These are phyloP conservation scores for Onchidella celtica DNA, from an alignment of 2,888 invertebrate species.

Conservation along the genomic window DNA sequence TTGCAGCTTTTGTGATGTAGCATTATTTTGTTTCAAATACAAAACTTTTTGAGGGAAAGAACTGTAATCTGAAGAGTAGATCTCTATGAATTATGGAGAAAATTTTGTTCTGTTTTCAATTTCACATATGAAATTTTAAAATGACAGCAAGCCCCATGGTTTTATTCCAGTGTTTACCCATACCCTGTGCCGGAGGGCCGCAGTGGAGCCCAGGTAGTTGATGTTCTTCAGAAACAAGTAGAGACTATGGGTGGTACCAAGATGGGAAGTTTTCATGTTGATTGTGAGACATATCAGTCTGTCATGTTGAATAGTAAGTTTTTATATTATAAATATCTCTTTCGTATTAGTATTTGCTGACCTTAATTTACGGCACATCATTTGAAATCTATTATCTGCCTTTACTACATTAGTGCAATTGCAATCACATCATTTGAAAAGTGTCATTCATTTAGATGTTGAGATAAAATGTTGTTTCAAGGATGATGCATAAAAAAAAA, in stretches of 20 bases:
- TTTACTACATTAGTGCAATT: no score
- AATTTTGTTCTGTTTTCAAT: neutral
- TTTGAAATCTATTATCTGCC: no score
- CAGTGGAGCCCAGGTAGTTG: slow-evolving; percentile 92
- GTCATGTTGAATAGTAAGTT: slow-evolving; percentile 46
- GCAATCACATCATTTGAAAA: no score
- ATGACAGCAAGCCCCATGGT: neutral
- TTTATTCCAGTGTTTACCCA: slow-evolving; percentile 86
- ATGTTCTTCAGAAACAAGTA: slow-evolving; percentile 91
- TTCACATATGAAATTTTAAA: neutral
- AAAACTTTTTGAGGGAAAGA: no score
- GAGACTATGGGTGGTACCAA: slow-evolving; percentile 92
- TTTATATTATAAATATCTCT: neutral
- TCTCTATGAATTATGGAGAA: neutral
- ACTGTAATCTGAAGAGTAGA: no score
- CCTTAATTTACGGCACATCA: no score
- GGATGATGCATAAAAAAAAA: no score
- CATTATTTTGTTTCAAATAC: no score
- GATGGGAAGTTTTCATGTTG: slow-evolving; percentile 94
- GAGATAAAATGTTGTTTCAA: no score
- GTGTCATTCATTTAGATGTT: no score
- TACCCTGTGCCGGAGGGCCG: slow-evolving; percentile 93
- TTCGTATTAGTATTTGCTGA: neutral
- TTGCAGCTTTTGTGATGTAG: no score
- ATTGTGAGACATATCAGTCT: slow-evolving; percentile 93